These are phyloP conservation scores for Coremacera marginata DNA, from an alignment of 2,888 invertebrate species.

Conservation along the genomic window DNA sequence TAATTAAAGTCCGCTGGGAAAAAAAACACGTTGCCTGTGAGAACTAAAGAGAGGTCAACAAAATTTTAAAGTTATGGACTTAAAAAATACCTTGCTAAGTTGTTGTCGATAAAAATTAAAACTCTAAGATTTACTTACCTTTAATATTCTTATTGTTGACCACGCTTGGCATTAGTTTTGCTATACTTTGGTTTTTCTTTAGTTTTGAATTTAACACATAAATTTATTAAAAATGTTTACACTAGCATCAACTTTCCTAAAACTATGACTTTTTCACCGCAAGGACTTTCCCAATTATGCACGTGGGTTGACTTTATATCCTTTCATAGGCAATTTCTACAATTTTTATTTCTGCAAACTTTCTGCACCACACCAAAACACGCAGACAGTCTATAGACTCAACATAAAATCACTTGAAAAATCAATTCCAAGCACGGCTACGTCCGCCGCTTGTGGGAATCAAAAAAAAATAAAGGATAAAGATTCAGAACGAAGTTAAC, in stretches of 20 bases:
- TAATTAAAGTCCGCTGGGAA: background rate
- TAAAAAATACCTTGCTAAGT: no score
- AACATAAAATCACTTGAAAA: conserved; percentile 21
- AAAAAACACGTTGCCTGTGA: background rate
- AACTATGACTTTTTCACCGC: background rate
- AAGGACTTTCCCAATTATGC: background rate
- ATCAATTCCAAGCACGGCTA: conserved; percentile 24
- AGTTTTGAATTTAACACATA: no score
- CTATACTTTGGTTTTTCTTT: no score
- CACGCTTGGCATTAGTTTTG: no score
- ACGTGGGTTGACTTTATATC: background rate
- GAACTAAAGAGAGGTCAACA: background rate
- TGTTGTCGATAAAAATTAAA: no score
- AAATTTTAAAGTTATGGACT: background rate
- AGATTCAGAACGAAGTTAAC: background rate
- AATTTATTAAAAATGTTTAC: no score
- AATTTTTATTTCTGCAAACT: background rate
- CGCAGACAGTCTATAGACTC: conserved; percentile 7
- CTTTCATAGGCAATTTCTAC: background rate
- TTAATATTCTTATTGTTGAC: no score
- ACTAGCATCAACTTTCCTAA: no score
- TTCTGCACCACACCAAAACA: background rate
- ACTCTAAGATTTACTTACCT: no score
- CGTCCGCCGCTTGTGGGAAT: background rate
- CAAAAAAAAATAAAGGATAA: background rate